Conservation (phyloP, 2,797 vertebrate genomes). For the Distichodus sexfasciatus region DNA sequence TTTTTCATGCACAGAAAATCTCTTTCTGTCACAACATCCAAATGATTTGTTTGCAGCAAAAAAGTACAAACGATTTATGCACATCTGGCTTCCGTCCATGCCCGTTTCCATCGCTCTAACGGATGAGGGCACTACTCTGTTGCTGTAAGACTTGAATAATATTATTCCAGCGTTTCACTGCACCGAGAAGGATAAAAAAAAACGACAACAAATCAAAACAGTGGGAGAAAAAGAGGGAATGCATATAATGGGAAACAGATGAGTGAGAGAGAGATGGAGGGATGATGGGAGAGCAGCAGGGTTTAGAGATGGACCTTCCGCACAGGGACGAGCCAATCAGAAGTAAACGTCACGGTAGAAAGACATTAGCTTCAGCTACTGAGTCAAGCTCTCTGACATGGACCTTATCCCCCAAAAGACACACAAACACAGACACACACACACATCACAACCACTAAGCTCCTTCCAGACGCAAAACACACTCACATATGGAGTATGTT, state of each 20-base stretch:
- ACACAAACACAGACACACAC: neutral
- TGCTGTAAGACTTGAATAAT: slow-evolving; percentile 34
- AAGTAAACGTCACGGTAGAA: slow-evolving; percentile 21
- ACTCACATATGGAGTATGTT: slow-evolving; percentile 19
- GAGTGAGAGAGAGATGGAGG: slow-evolving; percentile 24
- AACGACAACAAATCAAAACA: slow-evolving; percentile 22
- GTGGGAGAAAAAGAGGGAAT: slow-evolving; percentile 43
- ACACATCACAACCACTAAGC: slow-evolving; percentile 4
- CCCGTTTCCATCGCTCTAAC: slow-evolving; percentile 9
- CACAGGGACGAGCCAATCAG: slow-evolving; percentile 8
- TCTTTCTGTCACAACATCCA: neutral
- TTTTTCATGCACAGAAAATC: slow-evolving; percentile 1
- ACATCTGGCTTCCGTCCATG: neutral
- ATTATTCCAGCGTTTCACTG: slow-evolving; percentile 32
- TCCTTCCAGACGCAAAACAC: slow-evolving; percentile 33
- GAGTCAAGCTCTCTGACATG: neutral
- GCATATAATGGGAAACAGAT: slow-evolving; percentile 61
- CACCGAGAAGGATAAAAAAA: slow-evolving; percentile 4
- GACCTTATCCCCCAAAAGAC: neutral
- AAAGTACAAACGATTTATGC: neutral
- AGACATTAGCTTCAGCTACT: slow-evolving; percentile 3
- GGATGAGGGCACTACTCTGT: slow-evolving; percentile 18
- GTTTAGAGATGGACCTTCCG: slow-evolving; percentile 25
- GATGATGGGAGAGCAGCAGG: slow-evolving; percentile 18
- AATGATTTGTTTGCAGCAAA: neutral